These are phyloP conservation scores for Pseudochirops cupreus DNA, from an alignment of 2,797 vertebrate species.

Conservation along the genomic window DNA sequence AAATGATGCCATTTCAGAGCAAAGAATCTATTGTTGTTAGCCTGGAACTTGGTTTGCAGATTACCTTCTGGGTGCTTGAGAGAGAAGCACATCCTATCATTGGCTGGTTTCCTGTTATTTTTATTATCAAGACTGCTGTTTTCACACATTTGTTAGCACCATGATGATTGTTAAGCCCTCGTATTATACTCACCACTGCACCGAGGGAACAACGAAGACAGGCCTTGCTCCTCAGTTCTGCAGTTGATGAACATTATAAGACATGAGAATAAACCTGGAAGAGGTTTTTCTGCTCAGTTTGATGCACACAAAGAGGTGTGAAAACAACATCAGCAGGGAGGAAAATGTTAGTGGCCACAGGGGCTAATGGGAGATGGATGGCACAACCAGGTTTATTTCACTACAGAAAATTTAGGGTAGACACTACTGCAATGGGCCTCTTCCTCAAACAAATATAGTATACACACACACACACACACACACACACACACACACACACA, in stretches of 20 bases:
- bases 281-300: constrained; percentile 1
- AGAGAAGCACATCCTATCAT: not conserved
- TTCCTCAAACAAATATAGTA: not conserved
- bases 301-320: constrained; percentile 1
- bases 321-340: not conserved
- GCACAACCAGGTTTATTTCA: not conserved
- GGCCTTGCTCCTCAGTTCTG: not conserved
- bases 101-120: not conserved
- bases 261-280: constrained; percentile 8
- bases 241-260: constrained; percentile 1
- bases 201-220: not conserved
- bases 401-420: not conserved
- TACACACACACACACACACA: not conserved
- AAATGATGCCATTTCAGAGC: not conserved
- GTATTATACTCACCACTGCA: not conserved
- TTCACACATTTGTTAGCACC: constrained; percentile 5
- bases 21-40: not conserved
- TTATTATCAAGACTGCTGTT: constrained; percentile 5
- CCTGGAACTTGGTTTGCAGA: not conserved
- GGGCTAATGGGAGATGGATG: constrained; percentile 71
- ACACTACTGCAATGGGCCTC: not conserved
- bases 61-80: not conserved
- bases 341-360: constrained; percentile 42
- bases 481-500: not conserved
- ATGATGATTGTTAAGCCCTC: not conserved